These are phyloP conservation scores for Schlechtendalia chinensis DNA, from an alignment of 1,140 invertebrate genomes.

Conservation along the genomic window DNA sequence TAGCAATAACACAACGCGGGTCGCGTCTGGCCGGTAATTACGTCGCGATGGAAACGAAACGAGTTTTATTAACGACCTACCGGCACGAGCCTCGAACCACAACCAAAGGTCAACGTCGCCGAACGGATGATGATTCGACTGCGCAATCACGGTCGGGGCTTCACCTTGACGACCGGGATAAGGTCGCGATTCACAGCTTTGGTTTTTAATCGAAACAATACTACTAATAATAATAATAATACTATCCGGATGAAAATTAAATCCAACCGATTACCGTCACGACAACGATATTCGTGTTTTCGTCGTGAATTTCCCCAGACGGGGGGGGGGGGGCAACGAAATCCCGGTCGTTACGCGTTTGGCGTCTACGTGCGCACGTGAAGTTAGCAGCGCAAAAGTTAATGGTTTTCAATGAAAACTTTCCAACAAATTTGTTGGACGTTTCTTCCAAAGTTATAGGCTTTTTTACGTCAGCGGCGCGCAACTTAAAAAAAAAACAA, in stretches of 20 bases:
- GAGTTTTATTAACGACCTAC: slow-evolving; percentile 22
- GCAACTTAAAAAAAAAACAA: too few relatives aligned
- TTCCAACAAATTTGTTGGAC: too few relatives aligned
- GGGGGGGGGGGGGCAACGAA: too few relatives aligned
- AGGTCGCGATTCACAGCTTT: slow-evolving; percentile 17
- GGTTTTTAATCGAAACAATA: slow-evolving; percentile 27
- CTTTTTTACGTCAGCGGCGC: too few relatives aligned
- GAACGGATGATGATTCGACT: slow-evolving; percentile 11
- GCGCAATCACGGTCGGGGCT: neutral
- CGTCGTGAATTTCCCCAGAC: neutral
- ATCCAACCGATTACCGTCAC: neutral
- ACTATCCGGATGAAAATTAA: neutral
- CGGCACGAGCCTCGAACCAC: neutral
- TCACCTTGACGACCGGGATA: slow-evolving; percentile 25
- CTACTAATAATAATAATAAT: too few relatives aligned
- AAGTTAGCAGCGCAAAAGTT: too few relatives aligned
- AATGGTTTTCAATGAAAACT: too few relatives aligned
- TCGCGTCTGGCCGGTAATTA: neutral
- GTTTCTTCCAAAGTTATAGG: too few relatives aligned
- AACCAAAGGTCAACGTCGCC: slow-evolving; percentile 16
- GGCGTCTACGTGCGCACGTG: too few relatives aligned
- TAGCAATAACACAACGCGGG: neutral
- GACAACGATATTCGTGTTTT: slow-evolving; percentile 7
- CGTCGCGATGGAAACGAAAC: neutral
- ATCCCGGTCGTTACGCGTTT: too few relatives aligned